Conservation (phyloP, 2,888 invertebrate species). For the Hirtodrosophila duncani region DNA sequence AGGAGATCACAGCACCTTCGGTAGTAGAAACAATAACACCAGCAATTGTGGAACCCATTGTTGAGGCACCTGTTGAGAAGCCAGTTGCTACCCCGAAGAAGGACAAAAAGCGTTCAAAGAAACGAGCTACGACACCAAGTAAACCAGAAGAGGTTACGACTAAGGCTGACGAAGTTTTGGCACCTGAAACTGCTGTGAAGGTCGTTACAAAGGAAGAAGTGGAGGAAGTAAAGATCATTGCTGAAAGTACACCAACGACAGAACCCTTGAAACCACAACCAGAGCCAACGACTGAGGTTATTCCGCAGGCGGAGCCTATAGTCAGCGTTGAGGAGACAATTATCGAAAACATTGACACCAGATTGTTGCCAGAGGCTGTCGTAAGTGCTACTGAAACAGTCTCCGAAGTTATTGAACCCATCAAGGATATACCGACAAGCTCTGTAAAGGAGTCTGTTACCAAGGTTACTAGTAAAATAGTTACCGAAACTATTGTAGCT, state of each 20-base stretch:
- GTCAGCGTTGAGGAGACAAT: conserved; percentile 1
- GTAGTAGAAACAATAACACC: background rate
- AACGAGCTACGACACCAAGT: background rate
- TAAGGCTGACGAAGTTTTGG: background rate
- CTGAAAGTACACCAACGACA: too few species aligned
- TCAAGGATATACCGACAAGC: too few species aligned
- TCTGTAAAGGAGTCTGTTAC: background rate
- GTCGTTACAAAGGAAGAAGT: too few species aligned
- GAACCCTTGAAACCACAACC: conserved; percentile 8
- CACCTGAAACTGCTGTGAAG: too few species aligned
- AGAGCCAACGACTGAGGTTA: conserved; percentile 14
- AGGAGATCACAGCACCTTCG: too few species aligned
- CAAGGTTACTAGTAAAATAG: background rate
- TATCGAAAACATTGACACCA: conserved; percentile 3
- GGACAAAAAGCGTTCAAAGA: conserved; percentile 16
- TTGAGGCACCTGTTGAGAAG: too few species aligned
- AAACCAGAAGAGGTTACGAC: background rate
- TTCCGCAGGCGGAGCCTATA: conserved; percentile 2
- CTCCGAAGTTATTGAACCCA: background rate
- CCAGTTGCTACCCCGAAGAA: conserved; percentile 20
- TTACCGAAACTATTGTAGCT: background rate
- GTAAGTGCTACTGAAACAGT: too few species aligned
- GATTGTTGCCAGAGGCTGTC: too few species aligned
- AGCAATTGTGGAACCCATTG: background rate
- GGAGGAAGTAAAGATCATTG: too few species aligned